Base-by-base conservation (phyloP, 2,113 vertebrate genomes). In the Martes martes region DNA sequence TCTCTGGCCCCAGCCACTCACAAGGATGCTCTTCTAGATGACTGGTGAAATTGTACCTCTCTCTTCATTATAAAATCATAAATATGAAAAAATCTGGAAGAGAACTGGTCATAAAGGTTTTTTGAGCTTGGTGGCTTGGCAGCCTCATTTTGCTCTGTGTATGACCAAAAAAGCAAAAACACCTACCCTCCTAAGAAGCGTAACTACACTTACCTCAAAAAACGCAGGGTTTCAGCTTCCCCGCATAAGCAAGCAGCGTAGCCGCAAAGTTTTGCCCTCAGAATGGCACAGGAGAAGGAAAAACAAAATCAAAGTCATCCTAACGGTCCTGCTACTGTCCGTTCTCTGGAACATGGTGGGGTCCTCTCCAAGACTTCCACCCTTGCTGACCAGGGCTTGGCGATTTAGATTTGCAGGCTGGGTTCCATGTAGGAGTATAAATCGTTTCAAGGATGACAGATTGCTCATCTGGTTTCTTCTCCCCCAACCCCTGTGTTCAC, bases 391-490 rank as follows among this genome's bases (percentile, higher is more conserved):
- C 87, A 96, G 83, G 67, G 95, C 91, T 93, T 36, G 94, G 74
- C 1, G 26, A 94, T 98, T 98, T 96, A 94, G 92, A 96, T 52
- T 90, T 80, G 23, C 91, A 90, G 80, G 42, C 76, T 94, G 88
- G 84, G 92, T 85, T 94, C 91, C 89, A 57, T 80, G 69, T 74
- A 96, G 98, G 83, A 95, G 95, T 33, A 97, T 52, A 97, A 97
- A 97, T 95, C 61, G 57, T 94, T 97, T 98, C 33, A 97, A 98
- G 92, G 97, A 96, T 96, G 86, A 96, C 90, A 94, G 93, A 95
- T 98, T 97, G 86, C 98, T 97, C 98, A 98, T 98, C 92, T 73
- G 74, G 65, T 93, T 98, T 97, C 79, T 95, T 74, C 15, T 88
- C 83, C 95, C 6, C 24, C 83, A 95, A 45, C 42, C 67, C 65